Base-by-base conservation (phyloP, 2,888 invertebrate genomes). In the Philonicus albiceps region DNA sequence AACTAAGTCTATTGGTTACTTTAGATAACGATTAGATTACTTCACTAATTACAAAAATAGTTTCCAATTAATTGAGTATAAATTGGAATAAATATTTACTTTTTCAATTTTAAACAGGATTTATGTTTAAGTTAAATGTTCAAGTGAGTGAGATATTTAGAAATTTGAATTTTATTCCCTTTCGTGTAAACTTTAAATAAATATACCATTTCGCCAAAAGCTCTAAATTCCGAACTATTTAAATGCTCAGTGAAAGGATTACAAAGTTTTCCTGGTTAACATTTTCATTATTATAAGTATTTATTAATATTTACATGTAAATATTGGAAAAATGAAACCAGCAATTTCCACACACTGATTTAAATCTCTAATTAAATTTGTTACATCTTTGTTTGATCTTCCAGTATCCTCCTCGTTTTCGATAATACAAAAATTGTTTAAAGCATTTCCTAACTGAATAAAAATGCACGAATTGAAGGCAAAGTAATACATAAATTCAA, bases 341-440 rank as follows among this genome's bases (percentile, higher is more conserved):
- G 22, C 72, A 72, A 16, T 72, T 72, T 27, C 11, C 73, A 27
- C 31, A 22, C 73, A 30, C 73, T 49, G 49, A n/a, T 49, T 49
- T n/a, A 49, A n/a, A 49, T 7, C n/a, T 75, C 8, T n/a, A n/a
- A 8, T 34, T 19, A 76, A 76, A 76, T 13, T 76, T 22, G 22
- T 40, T 5, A n/a, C n/a, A n/a, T n/a, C 3, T 22, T 40, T 40
- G 1, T 37, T 76, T n/a, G 22, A 80, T 30, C 80, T 80, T 80
- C 80, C 53, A 22, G 53, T 53, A 49, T 49, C 43, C 76, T 76
- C 80, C 80, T 49, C 27, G n/a, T 6, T 49, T 53, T 80, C 53
- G 37, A 64, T 64, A 80, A 80, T 80, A 80, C 80, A 80, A 49
- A 80, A 43, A 31, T 37, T 40, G 64, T 76, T 80, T 80, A 80